phyloP scores from a whole-genome alignment of 2,888 invertebrate species.

The Apamea monoglypha region DNA sequence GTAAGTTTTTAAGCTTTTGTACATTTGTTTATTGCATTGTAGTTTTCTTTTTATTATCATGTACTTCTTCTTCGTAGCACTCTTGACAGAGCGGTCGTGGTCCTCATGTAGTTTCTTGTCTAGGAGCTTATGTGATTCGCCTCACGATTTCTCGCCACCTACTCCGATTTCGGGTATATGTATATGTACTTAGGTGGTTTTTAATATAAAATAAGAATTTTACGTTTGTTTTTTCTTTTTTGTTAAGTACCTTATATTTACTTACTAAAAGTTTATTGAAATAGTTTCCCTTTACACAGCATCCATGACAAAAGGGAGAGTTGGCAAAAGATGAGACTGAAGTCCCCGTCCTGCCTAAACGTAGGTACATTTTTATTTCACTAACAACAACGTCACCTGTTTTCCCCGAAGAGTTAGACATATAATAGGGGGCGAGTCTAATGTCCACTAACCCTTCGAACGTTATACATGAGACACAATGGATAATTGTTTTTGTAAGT shows the following conservation, averaged over 20 bases:
- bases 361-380: not conserved
- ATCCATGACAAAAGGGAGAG: not conserved
- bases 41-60: conserved; percentile 8
- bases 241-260: too few species aligned
- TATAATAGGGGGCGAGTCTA: not conserved
- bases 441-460: not conserved
- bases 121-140: too few species aligned
- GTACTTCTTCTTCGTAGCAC: too few species aligned
- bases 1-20: conserved; percentile 31
- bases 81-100: too few species aligned
- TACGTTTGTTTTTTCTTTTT: not conserved
- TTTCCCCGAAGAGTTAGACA: not conserved
- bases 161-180: too few species aligned
- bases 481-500: too few species aligned
- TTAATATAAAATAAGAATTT: conserved; percentile 30
- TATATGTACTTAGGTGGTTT: conserved; percentile 15
- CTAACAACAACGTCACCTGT: not conserved
- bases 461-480: too few species aligned
- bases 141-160: too few species aligned
- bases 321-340: not conserved
- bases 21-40: conserved; percentile 26
- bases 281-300: conserved; percentile 1
- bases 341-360: too few species aligned
- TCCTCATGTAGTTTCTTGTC: too few species aligned
- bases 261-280: not conserved